Conservation (phyloP, 1,140 invertebrate genomes). For the Dendrolimus punctatus region DNA sequence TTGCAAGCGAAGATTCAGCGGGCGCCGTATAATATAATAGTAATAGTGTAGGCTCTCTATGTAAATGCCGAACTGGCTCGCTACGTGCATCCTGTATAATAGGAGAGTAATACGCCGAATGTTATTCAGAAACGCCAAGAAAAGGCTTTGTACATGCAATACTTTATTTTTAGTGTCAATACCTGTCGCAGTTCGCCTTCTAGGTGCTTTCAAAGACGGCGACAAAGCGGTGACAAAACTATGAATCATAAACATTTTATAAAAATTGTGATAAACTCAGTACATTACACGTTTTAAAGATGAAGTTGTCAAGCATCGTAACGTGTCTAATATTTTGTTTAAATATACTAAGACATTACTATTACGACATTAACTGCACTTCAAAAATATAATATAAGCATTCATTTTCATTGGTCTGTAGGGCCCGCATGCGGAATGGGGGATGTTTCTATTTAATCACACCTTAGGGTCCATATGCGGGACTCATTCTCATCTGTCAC, state of each 20-base stretch:
- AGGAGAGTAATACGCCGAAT: slow-evolving; percentile 24
- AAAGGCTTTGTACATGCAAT: slow-evolving; percentile 17
- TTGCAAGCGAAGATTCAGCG: slow-evolving; percentile 18
- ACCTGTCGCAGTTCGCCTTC: slow-evolving; percentile 30
- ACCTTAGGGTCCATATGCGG: no score
- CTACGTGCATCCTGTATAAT: slow-evolving; percentile 16
- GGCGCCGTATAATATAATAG: slow-evolving; percentile 10
- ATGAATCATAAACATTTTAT: slow-evolving; percentile 18
- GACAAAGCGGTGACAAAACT: slow-evolving; percentile 27
- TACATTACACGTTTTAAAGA: background rate
- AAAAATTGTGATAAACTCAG: slow-evolving; percentile 32
- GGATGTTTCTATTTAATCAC: no score
- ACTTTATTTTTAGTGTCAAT: slow-evolving; percentile 33
- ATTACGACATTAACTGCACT: no score
- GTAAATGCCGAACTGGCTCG: slow-evolving; percentile 20
- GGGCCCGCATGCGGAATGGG: no score
- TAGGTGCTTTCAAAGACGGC: slow-evolving; percentile 34
- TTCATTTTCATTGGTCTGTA: no score
- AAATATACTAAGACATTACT: no score
- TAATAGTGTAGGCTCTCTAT: slow-evolving; percentile 21
- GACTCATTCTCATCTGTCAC: no score
- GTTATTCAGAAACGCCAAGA: slow-evolving; percentile 25
- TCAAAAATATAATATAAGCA: no score
- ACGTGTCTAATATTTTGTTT: no score
- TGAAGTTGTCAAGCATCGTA: no score